These are phyloP conservation scores for Drosophila asahinai DNA, from an alignment of 1,140 invertebrate species.

Conservation along the genomic window DNA sequence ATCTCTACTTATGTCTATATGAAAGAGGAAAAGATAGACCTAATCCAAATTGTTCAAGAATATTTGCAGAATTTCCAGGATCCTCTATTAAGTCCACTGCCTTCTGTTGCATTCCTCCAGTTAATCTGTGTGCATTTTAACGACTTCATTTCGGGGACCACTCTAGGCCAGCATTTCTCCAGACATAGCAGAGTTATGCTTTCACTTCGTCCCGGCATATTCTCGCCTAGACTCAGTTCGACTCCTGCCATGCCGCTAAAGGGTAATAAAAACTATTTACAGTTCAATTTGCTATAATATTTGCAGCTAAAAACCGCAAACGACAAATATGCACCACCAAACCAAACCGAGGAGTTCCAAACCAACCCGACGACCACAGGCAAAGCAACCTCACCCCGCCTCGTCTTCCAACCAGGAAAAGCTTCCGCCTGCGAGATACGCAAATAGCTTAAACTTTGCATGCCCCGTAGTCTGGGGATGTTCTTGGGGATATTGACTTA, in stretches of 20 bases:
- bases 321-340: slow-evolving; percentile 74
- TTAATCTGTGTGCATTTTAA: slow-evolving; percentile 64
- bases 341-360: slow-evolving; percentile 25
- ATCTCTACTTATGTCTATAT: too few species aligned
- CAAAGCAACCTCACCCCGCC: slow-evolving; percentile 17
- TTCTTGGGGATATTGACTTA: slow-evolving; percentile 2
- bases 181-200: slow-evolving; percentile 50
- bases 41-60: too few species aligned
- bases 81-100: not conserved
- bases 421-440: slow-evolving; percentile 33
- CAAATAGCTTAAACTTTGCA: slow-evolving; percentile 68
- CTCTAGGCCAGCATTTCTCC: slow-evolving; percentile 5
- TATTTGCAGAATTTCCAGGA: not conserved
- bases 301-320: slow-evolving; percentile 73
- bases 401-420: slow-evolving; percentile 14
- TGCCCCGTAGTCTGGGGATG: not conserved
- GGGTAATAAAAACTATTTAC: slow-evolving; percentile 81
- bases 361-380: slow-evolving; percentile 53
- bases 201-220: slow-evolving; percentile 34
- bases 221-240: slow-evolving; percentile 25
- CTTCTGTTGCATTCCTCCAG: slow-evolving; percentile 42
- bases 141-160: slow-evolving; percentile 64
- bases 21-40: not conserved
- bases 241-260: slow-evolving; percentile 46
- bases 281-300: slow-evolving; percentile 83